Percentiles rank a stretch among this genome's conserved stretches.
Conservation (phyloP, 30 jellyfish, hydroid and myxozoan genomes). For the Hydra vulgaris region DNA sequence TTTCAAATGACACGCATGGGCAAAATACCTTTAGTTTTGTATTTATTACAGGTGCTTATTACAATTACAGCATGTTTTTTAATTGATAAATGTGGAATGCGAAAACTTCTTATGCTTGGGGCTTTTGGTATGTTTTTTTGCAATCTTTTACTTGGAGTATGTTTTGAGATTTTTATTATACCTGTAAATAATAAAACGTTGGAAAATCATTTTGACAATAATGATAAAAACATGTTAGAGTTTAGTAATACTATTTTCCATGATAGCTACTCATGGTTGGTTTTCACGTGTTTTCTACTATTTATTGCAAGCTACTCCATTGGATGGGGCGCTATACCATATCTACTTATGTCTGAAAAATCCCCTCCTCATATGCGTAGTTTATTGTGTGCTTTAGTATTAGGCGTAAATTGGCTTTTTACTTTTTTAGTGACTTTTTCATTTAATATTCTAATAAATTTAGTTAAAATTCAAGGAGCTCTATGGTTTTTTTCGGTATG, state of each 20-base stretch:
- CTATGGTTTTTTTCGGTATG: conserved; percentile 12
- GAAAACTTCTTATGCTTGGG: neutral
- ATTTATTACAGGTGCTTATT: neutral
- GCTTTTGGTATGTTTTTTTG: neutral
- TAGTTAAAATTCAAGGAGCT: neutral
- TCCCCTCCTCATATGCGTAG: conserved; percentile 16
- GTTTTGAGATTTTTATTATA: neutral
- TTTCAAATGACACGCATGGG: too few relatives aligned
- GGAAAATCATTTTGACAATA: neutral
- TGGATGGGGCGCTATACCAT: conserved; percentile 34
- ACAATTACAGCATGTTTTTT: neutral
- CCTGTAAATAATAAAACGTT: neutral
- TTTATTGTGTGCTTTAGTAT: neutral
- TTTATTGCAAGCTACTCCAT: conserved; percentile 10
- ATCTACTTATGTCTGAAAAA: conserved; percentile 19
- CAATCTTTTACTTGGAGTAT: neutral
- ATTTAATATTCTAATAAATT: neutral
- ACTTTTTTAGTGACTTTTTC: conserved; percentile 2
- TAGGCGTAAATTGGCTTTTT: conserved; percentile 1
- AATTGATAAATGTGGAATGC: neutral
- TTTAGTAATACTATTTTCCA: neutral
- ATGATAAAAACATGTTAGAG: too few relatives aligned
- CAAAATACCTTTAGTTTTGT: too few relatives aligned
- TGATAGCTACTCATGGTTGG: neutral
- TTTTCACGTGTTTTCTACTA: neutral